Evolutionary conservation across 2,888 invertebrate genomes (phyloP), one percentile per base, ranked within the genome.

Genomic region (Subacronicta megacephala): DNA sequence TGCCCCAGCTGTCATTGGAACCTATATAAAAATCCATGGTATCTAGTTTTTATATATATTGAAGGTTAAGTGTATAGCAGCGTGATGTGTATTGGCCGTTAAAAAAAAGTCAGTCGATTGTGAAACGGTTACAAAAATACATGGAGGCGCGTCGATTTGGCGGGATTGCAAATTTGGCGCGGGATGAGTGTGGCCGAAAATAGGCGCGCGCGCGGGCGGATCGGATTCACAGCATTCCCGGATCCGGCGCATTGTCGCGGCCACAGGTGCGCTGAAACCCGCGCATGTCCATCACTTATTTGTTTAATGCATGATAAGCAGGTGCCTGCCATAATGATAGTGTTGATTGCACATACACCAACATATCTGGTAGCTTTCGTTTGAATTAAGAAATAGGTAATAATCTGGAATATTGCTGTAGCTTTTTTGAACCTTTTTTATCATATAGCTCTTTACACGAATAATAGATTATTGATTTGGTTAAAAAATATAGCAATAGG

Each of bases 161-260:
- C 89, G 89, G 88, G 88, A 89, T 93, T 87, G 93, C 93, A 92
- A 93, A 93, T 93, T 94, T 93, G 93, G 94, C 93, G 84, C 92
- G 92, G 80, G 89, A 83, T 83, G 90, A 81, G 88, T 75, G 87
- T 76, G 80, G 83, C 86, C 85, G 76, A 86, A 93, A 93, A 93
- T 93, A 93, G 92, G 64, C 78, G 81, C 85, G 83, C 83, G 85
- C 82, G 82, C 85, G 78, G 80, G 65, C 90, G 92, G 89, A 94
- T 94, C 94, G 82, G 84, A 93, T 93, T 94, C 90, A 90, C 93
- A 77, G 88, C 90, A 90, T 90, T 89, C 90, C 84, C 82, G 82
- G 83, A 85, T 84, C 83, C 75, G 53, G 68, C 75, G 81, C 77
- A 81, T 81, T 81, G 82, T 82, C 82, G 81, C 68, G 53, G 29